A percentile compares a stretch with the other conserved stretches of the same genome.
Conservation (phyloP, 2,113 vertebrate species). For the Pelecanoides urinatrix region DNA sequence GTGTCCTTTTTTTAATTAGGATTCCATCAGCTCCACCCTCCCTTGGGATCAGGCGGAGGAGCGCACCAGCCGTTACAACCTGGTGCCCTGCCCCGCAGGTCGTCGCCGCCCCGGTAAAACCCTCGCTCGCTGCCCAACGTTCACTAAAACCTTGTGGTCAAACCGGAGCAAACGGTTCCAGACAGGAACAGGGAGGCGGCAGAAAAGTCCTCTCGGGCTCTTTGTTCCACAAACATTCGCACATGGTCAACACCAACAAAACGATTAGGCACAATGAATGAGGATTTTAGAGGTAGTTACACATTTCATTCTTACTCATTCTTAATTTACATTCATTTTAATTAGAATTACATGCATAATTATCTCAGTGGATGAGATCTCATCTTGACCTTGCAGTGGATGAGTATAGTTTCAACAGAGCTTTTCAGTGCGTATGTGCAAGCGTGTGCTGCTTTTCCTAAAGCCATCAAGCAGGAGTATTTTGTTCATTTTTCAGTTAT, state of each 20-base stretch:
- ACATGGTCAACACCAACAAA: no score
- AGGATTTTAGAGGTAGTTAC: background rate
- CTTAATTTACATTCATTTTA: background rate
- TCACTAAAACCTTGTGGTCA: no score
- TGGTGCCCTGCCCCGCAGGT: background rate
- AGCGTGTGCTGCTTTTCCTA: background rate
- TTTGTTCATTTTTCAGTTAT: background rate
- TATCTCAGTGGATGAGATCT: background rate
- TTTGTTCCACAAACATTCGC: accelerated
- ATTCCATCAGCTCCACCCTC: background rate
- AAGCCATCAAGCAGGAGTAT: no score
- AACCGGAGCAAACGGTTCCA: accelerated
- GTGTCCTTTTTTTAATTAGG: no score
- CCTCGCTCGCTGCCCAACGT: accelerated
- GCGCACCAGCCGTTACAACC: background rate
- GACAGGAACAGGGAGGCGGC: accelerated
- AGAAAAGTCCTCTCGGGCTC: background rate
- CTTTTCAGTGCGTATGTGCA: accelerated
- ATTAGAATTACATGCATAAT: background rate
- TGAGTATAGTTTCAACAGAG: background rate
- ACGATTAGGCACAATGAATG: background rate
- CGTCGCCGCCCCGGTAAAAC: background rate
- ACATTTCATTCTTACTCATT: background rate
- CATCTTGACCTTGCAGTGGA: background rate
- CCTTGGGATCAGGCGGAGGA: background rate